Evolutionary conservation across 2,797 vertebrate species (phyloP).

Genomic region (Eleutherodactylus coqui): DNA sequence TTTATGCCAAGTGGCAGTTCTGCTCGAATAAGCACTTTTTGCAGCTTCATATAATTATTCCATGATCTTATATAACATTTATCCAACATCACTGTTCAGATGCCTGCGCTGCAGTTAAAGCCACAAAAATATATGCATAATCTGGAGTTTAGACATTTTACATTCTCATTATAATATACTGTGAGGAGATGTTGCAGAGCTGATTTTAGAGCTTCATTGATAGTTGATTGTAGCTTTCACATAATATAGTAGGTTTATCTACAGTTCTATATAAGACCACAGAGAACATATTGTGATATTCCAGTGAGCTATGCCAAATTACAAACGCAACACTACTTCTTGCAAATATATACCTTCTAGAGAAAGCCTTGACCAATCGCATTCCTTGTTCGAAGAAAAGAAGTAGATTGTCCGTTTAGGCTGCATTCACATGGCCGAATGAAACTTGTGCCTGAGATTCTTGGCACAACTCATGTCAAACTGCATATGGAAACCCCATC

Average conservation of each 20-base stretch:
- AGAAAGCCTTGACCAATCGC: no score
- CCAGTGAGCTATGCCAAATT: no score
- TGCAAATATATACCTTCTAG: no score
- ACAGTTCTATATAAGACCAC: not conserved
- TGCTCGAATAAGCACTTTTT: slow-evolving; percentile 8
- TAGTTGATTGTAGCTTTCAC: not conserved
- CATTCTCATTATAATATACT: not conserved
- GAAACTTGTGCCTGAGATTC: no score
- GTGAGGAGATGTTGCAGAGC: not conserved
- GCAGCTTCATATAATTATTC: slow-evolving; percentile 30
- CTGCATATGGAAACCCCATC: no score
- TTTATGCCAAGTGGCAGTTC: slow-evolving; percentile 39
- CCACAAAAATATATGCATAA: not conserved
- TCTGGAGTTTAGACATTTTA: not conserved
- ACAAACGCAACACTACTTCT: no score
- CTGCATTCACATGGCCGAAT: no score
- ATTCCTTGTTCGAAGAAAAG: no score
- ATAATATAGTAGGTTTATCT: not conserved
- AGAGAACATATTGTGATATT: not conserved
- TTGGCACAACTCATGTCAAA: no score
- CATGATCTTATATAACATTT: slow-evolving; percentile 11
- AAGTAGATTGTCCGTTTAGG: no score
- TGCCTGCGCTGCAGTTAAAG: not conserved
- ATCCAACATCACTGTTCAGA: not conserved
- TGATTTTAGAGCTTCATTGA: not conserved